Evolutionary conservation across 2,113 vertebrate species (phyloP), one percentile per base, ranked within the genome.

Genomic region (Tachuris rubrigastra): DNA sequence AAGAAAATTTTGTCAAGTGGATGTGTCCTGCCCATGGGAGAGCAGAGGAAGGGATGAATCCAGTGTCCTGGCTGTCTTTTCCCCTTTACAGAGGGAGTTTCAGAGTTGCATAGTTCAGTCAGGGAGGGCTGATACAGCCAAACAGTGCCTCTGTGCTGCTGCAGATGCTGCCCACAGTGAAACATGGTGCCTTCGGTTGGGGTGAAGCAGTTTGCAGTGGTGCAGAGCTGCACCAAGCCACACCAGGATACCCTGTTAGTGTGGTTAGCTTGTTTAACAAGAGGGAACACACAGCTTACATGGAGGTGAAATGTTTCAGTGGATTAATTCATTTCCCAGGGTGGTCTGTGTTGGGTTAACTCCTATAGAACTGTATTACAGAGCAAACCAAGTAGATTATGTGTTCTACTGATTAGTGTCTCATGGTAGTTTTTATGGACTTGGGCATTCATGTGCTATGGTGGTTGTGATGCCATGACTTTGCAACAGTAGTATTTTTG

Each of bases 121-220:
- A 42, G 37, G 8, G 20, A 39, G 14, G 67, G 28, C 23, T 68
- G 4, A 0, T 33, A 0, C 6, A 5, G 15, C 49, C 50, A 67
- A 58, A 46, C 33, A 63, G 77, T 88, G 24, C 30, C 33, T 47
- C 47, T 80, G 10, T 52, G 44, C 75, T 84, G 79, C 47, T 83
- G 50, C 50, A 59, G 39, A 6, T 77, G 75, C 55, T 86, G 46
- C 71, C 62, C 0, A 2, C 47, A 8, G 24, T 18, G 39, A n/a
- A 85, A 47, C 0, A 0, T 0, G 10, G 0, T 41, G 4, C 25
- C 41, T 74, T 19, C 30, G 37, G 27, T 42, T 3, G 0, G 52
- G 37, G 9, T 65, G 39, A 49, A 60, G 68, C 0, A 0, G 24
- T 58, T 68, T 2, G 5, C 66, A 18, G 60, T 30, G 42, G 28